A percentile compares a stretch with the other conserved stretches of the same genome.
phyloP scores from a whole-genome alignment of 2,113 vertebrate species.

The Zootoca vivipara region DNA sequence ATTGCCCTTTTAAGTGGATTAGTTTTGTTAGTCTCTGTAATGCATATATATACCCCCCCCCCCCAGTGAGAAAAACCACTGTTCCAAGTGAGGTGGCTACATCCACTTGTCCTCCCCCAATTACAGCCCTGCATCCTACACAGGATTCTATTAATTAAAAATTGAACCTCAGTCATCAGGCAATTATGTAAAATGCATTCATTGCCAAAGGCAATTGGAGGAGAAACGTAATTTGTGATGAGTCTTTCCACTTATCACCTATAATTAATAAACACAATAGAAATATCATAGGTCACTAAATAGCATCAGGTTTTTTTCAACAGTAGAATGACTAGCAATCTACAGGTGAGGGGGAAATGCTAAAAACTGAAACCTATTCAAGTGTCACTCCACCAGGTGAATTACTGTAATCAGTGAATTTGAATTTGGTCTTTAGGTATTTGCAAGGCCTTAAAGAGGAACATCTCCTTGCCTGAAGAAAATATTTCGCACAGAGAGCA shows the following conservation, averaged over 20 bases:
- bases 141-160: not conserved
- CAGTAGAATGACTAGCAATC: not conserved
- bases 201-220: not conserved
- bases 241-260: not conserved
- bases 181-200: conserved; percentile 15
- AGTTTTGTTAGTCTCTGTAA: too few species aligned
- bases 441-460: not conserved
- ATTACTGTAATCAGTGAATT: not conserved
- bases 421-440: not conserved
- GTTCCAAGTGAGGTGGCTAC: not conserved
- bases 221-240: not conserved
- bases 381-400: not conserved
- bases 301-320: not conserved
- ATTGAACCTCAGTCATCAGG: not conserved
- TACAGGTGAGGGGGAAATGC: not conserved
- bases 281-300: conserved; percentile 13
- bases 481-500: not conserved
- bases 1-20: too few species aligned
- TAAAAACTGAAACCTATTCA: conserved; percentile 7
- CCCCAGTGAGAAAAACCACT: not conserved
- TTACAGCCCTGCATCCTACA: not conserved
- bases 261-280: not conserved
- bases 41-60: too few species aligned
- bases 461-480: not conserved
- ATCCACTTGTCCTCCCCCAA: not conserved